Percentiles rank a stretch among this genome's conserved stretches.
Conservation (phyloP, 2,113 vertebrate species). For the Thermophis baileyi region DNA sequence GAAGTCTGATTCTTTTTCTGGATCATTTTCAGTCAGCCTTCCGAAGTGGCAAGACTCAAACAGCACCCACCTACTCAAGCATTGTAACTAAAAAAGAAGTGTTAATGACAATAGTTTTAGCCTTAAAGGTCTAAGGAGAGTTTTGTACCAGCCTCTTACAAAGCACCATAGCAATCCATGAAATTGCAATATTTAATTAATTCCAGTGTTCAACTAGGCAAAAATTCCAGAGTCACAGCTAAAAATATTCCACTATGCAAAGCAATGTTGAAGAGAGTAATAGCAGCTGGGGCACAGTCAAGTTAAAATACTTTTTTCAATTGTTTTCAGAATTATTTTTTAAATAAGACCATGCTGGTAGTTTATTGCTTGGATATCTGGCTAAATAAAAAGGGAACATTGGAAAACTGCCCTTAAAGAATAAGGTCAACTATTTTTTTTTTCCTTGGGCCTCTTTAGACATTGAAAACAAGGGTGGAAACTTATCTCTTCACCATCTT, state of each 20-base stretch:
- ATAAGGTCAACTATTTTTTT: constrained; percentile 18
- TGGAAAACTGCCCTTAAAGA: constrained; percentile 11
- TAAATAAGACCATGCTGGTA: not conserved
- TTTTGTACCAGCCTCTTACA: not conserved
- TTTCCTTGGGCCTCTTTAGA: not conserved
- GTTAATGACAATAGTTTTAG: not conserved
- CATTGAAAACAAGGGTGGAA: not conserved
- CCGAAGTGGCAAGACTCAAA: not conserved
- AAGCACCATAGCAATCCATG: not conserved
- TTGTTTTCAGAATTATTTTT: not conserved
- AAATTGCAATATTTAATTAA: not conserved
- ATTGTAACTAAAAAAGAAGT: not conserved
- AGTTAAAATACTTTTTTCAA: not conserved
- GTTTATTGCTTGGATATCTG: not conserved
- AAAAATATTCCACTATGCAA: not conserved
- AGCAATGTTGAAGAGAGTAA: not conserved
- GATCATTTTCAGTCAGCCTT: not conserved
- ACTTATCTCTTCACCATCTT: not conserved
- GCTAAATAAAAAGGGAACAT: constrained; percentile 22
- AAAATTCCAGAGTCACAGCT: not conserved
- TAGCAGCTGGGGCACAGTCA: not conserved
- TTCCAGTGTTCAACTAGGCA: not conserved
- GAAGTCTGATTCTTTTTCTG: not conserved
- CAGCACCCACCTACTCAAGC: not conserved
- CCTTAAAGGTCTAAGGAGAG: not conserved